phyloP scores from a whole-genome alignment of 2,797 vertebrate species.

The Melopsittacus undulatus region DNA sequence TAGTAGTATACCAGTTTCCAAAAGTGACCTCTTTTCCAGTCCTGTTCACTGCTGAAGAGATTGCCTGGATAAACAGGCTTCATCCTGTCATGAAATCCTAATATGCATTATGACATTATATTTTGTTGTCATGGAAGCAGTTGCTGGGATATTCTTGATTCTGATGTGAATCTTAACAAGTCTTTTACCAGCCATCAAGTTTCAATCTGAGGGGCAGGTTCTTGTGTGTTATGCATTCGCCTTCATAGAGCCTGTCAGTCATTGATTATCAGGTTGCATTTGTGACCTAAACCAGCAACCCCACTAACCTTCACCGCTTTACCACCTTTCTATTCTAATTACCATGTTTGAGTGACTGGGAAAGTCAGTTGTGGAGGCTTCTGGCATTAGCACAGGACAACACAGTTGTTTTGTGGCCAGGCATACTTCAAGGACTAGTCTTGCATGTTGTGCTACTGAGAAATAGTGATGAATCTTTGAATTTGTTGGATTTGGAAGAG shows the following conservation, averaged over 20 bases:
- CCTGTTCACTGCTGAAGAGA: neutral
- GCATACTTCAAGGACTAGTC: neutral
- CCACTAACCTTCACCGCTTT: neutral
- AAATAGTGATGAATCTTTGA: neutral
- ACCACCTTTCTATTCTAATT: neutral
- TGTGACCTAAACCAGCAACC: neutral
- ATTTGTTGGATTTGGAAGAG: neutral
- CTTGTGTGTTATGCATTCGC: neutral
- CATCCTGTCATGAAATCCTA: conserved; percentile 36
- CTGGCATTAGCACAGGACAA: neutral
- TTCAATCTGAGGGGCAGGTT: neutral
- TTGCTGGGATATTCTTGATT: conserved; percentile 47
- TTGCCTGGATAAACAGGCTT: conserved; percentile 11
- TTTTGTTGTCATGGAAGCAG: conserved; percentile 66
- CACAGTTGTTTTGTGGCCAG: neutral
- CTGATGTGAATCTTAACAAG: conserved; percentile 56
- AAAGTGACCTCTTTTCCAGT: neutral
- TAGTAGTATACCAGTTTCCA: neutral
- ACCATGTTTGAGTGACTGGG: neutral
- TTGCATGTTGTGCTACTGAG: neutral
- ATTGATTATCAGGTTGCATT: neutral
- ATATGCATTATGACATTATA: conserved; percentile 42
- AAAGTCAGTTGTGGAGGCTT: neutral
- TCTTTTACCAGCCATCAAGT: conserved; percentile 39
- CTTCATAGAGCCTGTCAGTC: conserved; percentile 26